Evolutionary conservation across 2,888 invertebrate species (phyloP).

Genomic region (Drosophila borealis): DNA sequence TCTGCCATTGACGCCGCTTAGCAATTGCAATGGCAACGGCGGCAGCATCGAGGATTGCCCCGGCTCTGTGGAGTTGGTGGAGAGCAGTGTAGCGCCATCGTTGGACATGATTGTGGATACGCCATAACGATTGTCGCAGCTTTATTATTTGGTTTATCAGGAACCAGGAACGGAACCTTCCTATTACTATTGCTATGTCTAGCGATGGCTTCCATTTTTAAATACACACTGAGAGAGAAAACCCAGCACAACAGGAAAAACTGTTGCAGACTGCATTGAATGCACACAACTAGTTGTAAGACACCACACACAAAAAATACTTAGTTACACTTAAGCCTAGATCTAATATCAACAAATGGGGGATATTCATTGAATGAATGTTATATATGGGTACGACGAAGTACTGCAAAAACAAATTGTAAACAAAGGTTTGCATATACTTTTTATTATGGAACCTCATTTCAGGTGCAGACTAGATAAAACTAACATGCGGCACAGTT

Average conservation of each 20-base stretch:
- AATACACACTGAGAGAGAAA: conserved; percentile 41
- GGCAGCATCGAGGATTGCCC: conserved; percentile 59
- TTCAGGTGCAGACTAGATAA: conserved; percentile 2
- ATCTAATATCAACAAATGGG: neutral
- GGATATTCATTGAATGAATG: conserved; percentile 24
- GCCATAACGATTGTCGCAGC: conserved; percentile 60
- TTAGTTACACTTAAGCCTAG: conserved; percentile 23
- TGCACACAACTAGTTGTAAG: conserved; percentile 45
- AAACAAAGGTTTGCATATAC: conserved; percentile 2
- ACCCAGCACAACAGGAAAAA: conserved; percentile 40
- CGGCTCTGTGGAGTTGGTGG: conserved; percentile 54
- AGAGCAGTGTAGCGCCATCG: conserved; percentile 43
- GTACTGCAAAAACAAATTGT: neutral
- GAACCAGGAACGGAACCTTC: conserved; percentile 42
- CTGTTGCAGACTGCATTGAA: conserved; percentile 57
- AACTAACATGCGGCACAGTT: neutral
- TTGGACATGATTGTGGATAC: conserved; percentile 53
- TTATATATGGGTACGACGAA: neutral
- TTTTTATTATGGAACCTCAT: conserved; percentile 12
- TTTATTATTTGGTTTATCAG: conserved; percentile 62
- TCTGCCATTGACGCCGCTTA: conserved; percentile 59
- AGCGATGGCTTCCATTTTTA: conserved; percentile 49
- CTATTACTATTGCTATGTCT: conserved; percentile 51
- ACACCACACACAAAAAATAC: conserved; percentile 14
- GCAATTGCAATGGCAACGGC: conserved; percentile 41